Evolutionary conservation across 2,113 vertebrate genomes (phyloP).

Genomic region (Mystacornis crossleyi): DNA sequence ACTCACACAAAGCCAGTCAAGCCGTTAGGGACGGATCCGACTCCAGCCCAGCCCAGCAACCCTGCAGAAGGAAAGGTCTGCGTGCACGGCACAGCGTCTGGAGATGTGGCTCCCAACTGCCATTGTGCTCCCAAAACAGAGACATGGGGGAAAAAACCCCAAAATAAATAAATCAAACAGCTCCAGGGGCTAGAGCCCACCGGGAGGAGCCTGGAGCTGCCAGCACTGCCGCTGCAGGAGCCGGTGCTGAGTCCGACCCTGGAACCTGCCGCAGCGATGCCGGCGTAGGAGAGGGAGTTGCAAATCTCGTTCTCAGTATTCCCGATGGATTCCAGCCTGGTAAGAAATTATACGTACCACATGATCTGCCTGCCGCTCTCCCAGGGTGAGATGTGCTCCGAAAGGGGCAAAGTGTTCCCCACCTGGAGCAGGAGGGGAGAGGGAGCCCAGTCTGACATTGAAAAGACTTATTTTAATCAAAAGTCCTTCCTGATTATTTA

Average conservation of each 20-base stretch:
- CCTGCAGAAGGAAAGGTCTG: not conserved
- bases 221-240: not conserved
- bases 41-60: not conserved
- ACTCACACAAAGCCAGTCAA: slow-evolving; percentile 15
- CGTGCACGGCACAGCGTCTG: rapidly evolving
- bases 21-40: not conserved
- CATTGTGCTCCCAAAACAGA: not conserved
- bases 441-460: rapidly evolving
- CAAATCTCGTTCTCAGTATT: not conserved
- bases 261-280: not conserved
- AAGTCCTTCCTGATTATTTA: not conserved
- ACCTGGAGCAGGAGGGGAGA: rapidly evolving
- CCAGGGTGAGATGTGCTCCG: not conserved
- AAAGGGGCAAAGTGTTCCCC: not conserved
- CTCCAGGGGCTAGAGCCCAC: not conserved
- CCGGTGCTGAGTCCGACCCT: not conserved
- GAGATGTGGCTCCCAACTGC: not conserved
- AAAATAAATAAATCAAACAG: not conserved
- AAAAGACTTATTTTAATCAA: not conserved
- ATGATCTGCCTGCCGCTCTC: not conserved
- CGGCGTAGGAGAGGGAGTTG: not conserved
- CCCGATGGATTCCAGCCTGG: not conserved
- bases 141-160: rapidly evolving
- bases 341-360: not conserved
- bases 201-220: not conserved